Conservation (phyloP, 1,140 invertebrate species). For the Scaptomyza montana region DNA sequence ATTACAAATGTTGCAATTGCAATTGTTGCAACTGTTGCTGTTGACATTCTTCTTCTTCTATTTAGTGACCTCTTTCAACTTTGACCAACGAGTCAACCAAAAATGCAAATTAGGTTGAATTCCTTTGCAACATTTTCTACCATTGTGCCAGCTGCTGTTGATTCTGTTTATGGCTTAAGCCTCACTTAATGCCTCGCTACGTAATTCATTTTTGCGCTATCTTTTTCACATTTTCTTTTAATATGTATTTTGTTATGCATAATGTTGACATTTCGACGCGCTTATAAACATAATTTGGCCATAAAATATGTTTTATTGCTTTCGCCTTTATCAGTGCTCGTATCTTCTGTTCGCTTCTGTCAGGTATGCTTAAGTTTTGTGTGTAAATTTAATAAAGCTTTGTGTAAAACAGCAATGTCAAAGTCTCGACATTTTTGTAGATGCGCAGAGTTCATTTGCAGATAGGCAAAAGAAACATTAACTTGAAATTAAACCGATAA, state of each 20-base stretch:
- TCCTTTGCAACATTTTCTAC: constrained; percentile 21
- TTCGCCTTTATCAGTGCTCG: constrained; percentile 44
- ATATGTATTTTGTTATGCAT: constrained; percentile 71
- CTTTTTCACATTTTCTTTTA: constrained; percentile 53
- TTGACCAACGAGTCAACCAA: constrained; percentile 49
- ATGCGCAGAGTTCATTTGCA: constrained; percentile 31
- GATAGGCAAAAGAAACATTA: constrained; percentile 39
- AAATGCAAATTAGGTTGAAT: constrained; percentile 1
- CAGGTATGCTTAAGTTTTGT: constrained; percentile 15
- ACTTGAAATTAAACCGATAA: constrained; percentile 39
- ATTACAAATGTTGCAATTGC: constrained; percentile 50
- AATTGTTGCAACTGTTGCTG: background rate
- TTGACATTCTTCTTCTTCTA: constrained; percentile 11
- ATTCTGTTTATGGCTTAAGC: background rate
- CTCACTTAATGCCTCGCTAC: constrained; percentile 48
- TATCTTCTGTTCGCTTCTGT: constrained; percentile 56
- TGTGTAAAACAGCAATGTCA: background rate
- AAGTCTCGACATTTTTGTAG: constrained; percentile 8
- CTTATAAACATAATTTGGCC: constrained; percentile 81
- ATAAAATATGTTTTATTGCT: constrained; percentile 76
- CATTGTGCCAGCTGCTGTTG: background rate
- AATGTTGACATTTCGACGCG: constrained; percentile 80
- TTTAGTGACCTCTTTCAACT: constrained; percentile 36
- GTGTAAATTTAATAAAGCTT: background rate
- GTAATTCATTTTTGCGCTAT: constrained; percentile 54